Evolutionary conservation across 2,113 vertebrate genomes (phyloP).

Genomic region (Megaleporinus macrocephalus): DNA sequence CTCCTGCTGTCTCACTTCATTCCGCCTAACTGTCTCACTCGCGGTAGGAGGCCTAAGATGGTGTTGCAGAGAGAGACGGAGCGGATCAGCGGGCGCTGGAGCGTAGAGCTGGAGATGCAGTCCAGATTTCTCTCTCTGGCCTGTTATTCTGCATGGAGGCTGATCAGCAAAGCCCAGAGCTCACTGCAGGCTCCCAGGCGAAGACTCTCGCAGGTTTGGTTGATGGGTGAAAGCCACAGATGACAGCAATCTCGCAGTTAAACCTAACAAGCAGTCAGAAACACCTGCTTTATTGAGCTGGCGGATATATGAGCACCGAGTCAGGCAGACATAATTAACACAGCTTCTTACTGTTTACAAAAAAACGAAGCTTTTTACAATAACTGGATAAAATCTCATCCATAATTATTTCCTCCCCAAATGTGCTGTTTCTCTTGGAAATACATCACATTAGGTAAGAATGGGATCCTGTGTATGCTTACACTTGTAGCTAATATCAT

Average conservation of each 20-base stretch:
- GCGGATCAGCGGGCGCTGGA: constrained; percentile 4
- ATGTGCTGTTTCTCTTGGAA: too few relatives aligned
- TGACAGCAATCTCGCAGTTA: constrained; percentile 10
- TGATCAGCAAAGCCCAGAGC: background rate
- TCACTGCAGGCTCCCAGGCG: background rate
- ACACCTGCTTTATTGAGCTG: background rate
- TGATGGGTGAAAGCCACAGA: constrained; percentile 11
- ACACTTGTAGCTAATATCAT: too few relatives aligned
- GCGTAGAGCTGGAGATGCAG: background rate
- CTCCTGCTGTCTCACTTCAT: constrained; percentile 17
- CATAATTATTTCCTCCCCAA: too few relatives aligned
- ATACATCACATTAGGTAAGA: too few relatives aligned
- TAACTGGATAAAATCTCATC: too few relatives aligned
- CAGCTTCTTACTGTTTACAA: background rate
- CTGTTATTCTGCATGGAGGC: constrained; percentile 10
- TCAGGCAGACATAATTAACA: background rate
- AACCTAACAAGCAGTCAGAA: background rate
- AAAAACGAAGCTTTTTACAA: too few relatives aligned
- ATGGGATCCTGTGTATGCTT: too few relatives aligned
- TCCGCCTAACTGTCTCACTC: constrained; percentile 2
- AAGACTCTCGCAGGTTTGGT: background rate
- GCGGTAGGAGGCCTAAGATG: background rate
- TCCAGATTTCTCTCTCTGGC: background rate
- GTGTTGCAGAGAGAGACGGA: background rate
- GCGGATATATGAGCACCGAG: background rate